Base-by-base conservation (phyloP, 2,113 vertebrate species). In the Sakesphorus luctuosus region DNA sequence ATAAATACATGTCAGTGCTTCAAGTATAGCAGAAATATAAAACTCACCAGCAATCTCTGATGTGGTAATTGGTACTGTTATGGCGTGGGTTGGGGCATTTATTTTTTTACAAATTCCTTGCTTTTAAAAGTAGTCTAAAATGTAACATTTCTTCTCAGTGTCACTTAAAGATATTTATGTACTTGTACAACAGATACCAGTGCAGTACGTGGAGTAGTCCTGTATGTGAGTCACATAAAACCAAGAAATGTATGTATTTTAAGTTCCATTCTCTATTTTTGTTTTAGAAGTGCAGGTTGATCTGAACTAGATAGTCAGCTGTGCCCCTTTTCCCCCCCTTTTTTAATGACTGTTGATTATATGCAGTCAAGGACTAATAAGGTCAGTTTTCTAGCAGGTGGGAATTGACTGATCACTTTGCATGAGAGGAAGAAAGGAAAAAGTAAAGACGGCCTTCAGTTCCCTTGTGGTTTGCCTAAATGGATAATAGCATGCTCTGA, bases 401-500 rank as follows among this genome's bases (percentile, higher is more conserved):
- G 23, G 63, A 80, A 59, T 63, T 91, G 81, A 29, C 31, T 26
- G 49, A 69, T 62, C 33, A 47, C 84, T 90, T 68, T 73, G 43
- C 40, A 59, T 33, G 23, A 2, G 21, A 79, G 78, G 47, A 67
- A 92, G 79, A 71, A 89, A 90, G 78, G 58, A 66, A 92, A 84
- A 92, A 93, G 89, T 97, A 49, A 84, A 90, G 90, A 84, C 58
- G 55, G 12, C 81, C 44, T 81, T 90, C 33, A 89, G 38, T 53
- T 98, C 96, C 94, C 96, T 72, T 33, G 92, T 96, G 96, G 74
- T 78, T 97, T 96, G 94, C 87, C 96, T 93, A 97, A 95, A 93
- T 91, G 94, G 95, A 72, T 89, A 96, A 87, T 49, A 94, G 89
- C 79, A 69, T 71, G 78, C 80, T 93, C 85, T 75, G 68, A 84